Percentiles rank a stretch among this genome's conserved stretches.
phyloP scores from a whole-genome alignment of 2,888 invertebrate genomes.

The Osmoderma eremita region DNA sequence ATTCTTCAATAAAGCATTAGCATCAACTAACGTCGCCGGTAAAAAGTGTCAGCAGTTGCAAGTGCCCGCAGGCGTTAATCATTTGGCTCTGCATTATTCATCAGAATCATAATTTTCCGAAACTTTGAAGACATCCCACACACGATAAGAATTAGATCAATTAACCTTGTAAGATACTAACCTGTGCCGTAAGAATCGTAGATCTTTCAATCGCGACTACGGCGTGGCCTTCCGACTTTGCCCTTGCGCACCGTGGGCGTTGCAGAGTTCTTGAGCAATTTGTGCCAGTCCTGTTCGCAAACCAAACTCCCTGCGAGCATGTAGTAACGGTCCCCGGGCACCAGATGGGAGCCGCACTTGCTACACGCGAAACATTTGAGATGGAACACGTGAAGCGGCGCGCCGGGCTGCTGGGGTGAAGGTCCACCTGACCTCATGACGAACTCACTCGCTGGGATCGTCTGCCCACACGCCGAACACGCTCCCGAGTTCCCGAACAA shows the following conservation, averaged over 20 bases:
- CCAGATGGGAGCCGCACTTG: constrained; percentile 89
- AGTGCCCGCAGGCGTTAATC: too few relatives aligned
- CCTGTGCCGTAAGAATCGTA: constrained; percentile 37
- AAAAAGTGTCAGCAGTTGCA: too few relatives aligned
- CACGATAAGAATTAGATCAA: too few relatives aligned
- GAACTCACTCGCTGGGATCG: constrained; percentile 92
- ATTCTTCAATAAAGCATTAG: too few relatives aligned
- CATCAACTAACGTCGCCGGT: too few relatives aligned
- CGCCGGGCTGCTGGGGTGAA: constrained; percentile 66
- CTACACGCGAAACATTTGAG: constrained; percentile 96
- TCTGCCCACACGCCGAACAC: constrained; percentile 91
- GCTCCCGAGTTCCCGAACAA: constrained; percentile 91
- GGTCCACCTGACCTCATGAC: constrained; percentile 85
- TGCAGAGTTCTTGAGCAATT: constrained; percentile 76
- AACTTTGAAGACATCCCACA: too few relatives aligned
- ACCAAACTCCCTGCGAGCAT: constrained; percentile 90
- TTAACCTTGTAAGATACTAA: constrained; percentile 5
- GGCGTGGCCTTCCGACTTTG: constrained; percentile 87
- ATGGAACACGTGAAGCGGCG: constrained; percentile 82
- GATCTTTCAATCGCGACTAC: constrained; percentile 85
- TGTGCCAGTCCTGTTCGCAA: constrained; percentile 96
- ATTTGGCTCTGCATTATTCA: too few relatives aligned
- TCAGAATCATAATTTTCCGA: too few relatives aligned
- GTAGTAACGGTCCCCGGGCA: constrained; percentile 91
- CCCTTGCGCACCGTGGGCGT: constrained; percentile 83